A percentile compares a stretch with the other conserved stretches of the same genome.
Conservation (phyloP, 2,888 invertebrate genomes). For the Esperia sulphurella region DNA sequence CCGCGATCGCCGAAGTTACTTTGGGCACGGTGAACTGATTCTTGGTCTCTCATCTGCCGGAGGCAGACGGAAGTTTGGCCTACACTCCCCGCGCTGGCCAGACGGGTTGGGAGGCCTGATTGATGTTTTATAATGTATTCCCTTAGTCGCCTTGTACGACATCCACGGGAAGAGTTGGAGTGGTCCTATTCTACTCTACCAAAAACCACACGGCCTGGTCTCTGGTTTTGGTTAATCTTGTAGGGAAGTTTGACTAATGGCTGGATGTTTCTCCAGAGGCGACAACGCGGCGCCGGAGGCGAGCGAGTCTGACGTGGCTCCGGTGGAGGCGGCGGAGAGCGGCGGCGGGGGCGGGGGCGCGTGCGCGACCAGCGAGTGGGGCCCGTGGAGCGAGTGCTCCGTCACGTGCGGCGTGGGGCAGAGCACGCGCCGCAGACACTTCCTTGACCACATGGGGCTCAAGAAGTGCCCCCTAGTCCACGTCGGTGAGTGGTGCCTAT, state of each 20-base stretch:
- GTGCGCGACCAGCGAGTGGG: constrained; percentile 87
- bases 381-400: constrained; percentile 91
- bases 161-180: no score
- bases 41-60: no score
- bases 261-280: constrained; percentile 27
- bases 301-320: constrained; percentile 19
- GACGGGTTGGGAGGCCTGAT: no score
- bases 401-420: constrained; percentile 90
- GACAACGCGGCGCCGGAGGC: constrained; percentile 28
- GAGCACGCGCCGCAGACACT: constrained; percentile 86
- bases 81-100: no score
- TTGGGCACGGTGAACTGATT: no score
- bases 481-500: constrained; percentile 60
- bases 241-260: constrained; percentile 19
- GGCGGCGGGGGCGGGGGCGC: constrained; percentile 63
- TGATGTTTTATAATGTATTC: no score
- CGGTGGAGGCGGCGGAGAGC: constrained; percentile 37
- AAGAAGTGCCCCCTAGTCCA: constrained; percentile 90
- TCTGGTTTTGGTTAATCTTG: no score
- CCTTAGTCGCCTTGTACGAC: no score
- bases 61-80: no score
- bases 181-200: no score
- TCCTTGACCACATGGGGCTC: constrained; percentile 85
- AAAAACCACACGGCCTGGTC: no score
- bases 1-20: no score